These are phyloP conservation scores for Argyresthia goedartella DNA, from an alignment of 2,888 invertebrate species.

Conservation along the genomic window DNA sequence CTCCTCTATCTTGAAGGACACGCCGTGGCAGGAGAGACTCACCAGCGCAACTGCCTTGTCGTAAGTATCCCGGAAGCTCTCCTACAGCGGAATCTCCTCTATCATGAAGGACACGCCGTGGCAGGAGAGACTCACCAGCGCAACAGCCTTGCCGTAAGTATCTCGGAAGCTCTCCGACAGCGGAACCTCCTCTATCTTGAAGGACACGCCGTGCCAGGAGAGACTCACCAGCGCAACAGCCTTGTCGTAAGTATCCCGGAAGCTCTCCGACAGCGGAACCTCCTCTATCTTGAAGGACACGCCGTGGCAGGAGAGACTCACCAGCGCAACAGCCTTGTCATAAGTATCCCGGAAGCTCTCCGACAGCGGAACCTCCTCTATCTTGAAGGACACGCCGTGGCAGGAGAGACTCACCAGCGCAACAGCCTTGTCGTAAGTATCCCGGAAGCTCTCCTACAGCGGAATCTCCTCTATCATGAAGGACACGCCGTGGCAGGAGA, in stretches of 20 bases:
- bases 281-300: too few relatives aligned
- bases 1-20: conserved; percentile 97
- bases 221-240: too few relatives aligned
- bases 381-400: conserved; percentile 96
- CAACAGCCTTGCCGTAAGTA: conserved; percentile 94
- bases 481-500: too few relatives aligned
- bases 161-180: conserved; percentile 87
- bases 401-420: too few relatives aligned
- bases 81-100: conserved; percentile 92
- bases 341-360: conserved; percentile 91
- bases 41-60: conserved; percentile 84
- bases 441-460: too few relatives aligned
- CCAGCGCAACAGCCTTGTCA: conserved; percentile 91
- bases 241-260: too few relatives aligned
- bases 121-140: conserved; percentile 90
- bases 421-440: too few relatives aligned
- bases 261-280: too few relatives aligned
- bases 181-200: conserved; percentile 97
- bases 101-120: conserved; percentile 98
- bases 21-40: conserved; percentile 94
- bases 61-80: conserved; percentile 90
- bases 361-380: conserved; percentile 94
- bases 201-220: conserved; percentile 97
- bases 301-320: too few relatives aligned
- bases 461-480: too few relatives aligned